phyloP scores from a whole-genome alignment of 2,888 invertebrate genomes.

The Xiphydria camelus region DNA sequence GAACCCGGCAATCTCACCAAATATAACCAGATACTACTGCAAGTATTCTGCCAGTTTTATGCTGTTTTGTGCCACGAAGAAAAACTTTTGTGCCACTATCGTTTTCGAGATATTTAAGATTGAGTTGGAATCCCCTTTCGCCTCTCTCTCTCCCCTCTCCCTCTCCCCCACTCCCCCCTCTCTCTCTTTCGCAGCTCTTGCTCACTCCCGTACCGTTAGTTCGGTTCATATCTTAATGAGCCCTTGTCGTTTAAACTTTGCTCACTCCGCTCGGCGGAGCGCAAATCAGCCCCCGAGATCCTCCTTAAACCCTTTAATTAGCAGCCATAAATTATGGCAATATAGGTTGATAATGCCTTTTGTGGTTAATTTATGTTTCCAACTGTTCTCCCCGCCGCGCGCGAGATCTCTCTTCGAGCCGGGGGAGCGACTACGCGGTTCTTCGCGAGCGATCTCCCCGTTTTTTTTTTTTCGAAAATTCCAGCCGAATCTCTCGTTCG shows the following conservation, averaged over 20 bases:
- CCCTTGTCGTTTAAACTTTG: constrained; percentile 41
- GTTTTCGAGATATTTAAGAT: no score
- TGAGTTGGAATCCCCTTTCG: no score
- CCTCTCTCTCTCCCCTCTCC: no score
- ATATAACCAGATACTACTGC: no score
- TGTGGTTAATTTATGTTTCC: constrained; percentile 35
- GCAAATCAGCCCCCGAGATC: constrained; percentile 46
- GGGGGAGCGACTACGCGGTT: not conserved
- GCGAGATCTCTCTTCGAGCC: not conserved
- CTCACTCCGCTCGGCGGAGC: constrained; percentile 30
- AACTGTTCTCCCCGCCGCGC: constrained; percentile 13
- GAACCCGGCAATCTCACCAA: no score
- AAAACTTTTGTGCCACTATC: no score
- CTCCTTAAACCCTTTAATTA: constrained; percentile 49
- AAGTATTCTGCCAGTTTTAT: no score
- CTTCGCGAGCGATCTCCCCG: not conserved
- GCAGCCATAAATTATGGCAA: constrained; percentile 45
- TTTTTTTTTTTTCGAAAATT: no score
- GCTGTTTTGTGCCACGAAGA: no score
- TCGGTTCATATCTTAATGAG: constrained; percentile 41
- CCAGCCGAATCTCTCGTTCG: no score
- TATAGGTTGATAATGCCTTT: constrained; percentile 45
- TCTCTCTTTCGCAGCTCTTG: no score
- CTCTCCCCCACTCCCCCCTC: no score
- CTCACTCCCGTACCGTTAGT: constrained; percentile 23